Evolutionary conservation across 2,888 invertebrate genomes (phyloP), one percentile per base, ranked within the genome.

Genomic region (Petrolisthes manimaculis): DNA sequence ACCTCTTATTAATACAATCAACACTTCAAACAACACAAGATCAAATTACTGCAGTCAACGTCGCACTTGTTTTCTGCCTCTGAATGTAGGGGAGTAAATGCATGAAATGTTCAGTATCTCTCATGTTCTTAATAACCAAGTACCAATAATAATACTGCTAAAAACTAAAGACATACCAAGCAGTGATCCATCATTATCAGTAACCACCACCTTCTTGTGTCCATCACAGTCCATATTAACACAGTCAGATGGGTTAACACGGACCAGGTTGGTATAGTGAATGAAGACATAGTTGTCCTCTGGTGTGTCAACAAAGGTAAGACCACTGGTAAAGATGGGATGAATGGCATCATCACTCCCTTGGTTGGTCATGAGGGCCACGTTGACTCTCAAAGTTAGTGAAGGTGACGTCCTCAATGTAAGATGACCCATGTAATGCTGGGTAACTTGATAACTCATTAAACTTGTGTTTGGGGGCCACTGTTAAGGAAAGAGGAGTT

Each of bases 221-320:
- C 89, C 90, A 78, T 90, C 90, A 54, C 90, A 90, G 61, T 89
- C 87, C 89, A 90, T 89, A 24, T 90, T 89, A 8, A 89, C 89
- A 21, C 90, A 90, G 75, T 90, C 89, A 4, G 89, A 87, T 8
- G 89, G 89, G 79, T 89, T 88, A 3, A 90, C 86, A 0, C n/a
- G 21, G 5, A 12, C 69, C 21, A 87, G 18, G 37, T 75, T 74
- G 12, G 90, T 84, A 37, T 84, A 86, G 56, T 81, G 84, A 24
- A 89, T 8, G 75, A 86, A 89, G 53, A 90, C 21, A 14, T 84
- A 56, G 67, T 86, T 83, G 8, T 80, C 75, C 5, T 78, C 53
- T 4, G 75, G 54, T 12, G 84, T 83, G 24, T 88, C 78, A 9
- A 80, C 12, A 80, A 90, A 90, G n/a, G 74, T 75, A 8, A 87